Evolutionary conservation across 2,113 vertebrate species (phyloP).

Genomic region (Struthidea cinerea): DNA sequence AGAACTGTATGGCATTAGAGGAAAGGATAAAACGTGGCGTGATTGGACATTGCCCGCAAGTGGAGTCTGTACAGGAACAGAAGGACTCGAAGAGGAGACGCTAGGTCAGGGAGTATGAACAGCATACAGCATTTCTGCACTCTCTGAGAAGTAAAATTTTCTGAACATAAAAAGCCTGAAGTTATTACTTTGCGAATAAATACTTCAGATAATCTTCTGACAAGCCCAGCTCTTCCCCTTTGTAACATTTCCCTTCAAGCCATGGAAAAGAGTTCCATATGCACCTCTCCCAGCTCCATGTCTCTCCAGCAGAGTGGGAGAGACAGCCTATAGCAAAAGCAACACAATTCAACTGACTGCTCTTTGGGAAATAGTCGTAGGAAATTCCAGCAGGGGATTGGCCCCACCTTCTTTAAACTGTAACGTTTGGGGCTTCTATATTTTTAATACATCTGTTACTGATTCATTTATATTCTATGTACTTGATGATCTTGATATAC

Average conservation of each 20-base stretch:
- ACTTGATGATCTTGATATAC: conserved; percentile 46
- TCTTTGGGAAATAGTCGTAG: not conserved
- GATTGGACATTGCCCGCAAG: not conserved
- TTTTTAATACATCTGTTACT: conserved; percentile 56
- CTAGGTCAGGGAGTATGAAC: not conserved
- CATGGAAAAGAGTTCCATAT: not conserved
- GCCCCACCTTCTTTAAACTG: conserved; percentile 35
- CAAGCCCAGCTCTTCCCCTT: not conserved
- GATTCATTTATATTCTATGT: conserved; percentile 52
- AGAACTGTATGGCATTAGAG: not conserved
- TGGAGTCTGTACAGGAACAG: not conserved
- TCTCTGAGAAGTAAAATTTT: not conserved
- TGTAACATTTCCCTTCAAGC: not conserved
- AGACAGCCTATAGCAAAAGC: not conserved
- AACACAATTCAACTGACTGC: conserved; percentile 17
- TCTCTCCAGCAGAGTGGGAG: not conserved
- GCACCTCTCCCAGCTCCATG: not conserved
- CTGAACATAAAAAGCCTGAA: not conserved
- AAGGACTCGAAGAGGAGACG: not conserved
- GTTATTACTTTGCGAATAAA: not conserved
- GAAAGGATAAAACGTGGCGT: not conserved
- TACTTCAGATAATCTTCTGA: not conserved
- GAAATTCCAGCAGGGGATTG: conserved; percentile 26
- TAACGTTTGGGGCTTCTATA: conserved; percentile 1
- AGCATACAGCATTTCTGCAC: not conserved